Evolutionary conservation across 2,797 vertebrate species (phyloP).

Genomic region (Gastrophryne carolinensis): DNA sequence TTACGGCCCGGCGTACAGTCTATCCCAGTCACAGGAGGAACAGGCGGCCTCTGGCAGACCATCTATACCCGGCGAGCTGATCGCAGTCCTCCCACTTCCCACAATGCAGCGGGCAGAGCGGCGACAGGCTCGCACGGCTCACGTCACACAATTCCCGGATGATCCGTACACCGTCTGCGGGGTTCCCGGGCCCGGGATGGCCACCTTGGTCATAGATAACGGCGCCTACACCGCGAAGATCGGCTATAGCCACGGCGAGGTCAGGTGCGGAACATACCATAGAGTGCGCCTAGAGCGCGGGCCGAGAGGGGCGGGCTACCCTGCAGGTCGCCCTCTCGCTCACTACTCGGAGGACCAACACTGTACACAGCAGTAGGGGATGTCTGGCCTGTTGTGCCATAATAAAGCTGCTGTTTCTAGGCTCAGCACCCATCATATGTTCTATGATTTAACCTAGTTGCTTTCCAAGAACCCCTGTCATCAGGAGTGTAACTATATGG

Average conservation of each 20-base stretch:
- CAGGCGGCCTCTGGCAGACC: background rate
- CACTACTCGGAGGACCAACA: background rate
- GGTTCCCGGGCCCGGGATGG: slow-evolving; percentile 68
- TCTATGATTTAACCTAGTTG: no score
- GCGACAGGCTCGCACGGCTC: slow-evolving; percentile 8
- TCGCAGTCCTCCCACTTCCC: slow-evolving; percentile 34
- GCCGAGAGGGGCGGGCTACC: slow-evolving; percentile 1
- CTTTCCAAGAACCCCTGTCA: no score
- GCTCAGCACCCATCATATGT: no score
- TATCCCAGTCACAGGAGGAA: background rate
- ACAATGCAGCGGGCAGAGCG: slow-evolving; percentile 42
- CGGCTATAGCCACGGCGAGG: slow-evolving; percentile 85
- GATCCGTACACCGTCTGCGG: slow-evolving; percentile 23
- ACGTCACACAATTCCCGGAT: slow-evolving; percentile 21
- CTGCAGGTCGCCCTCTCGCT: slow-evolving; percentile 1
- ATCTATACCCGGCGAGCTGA: slow-evolving; percentile 2
- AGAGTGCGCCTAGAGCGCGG: background rate
- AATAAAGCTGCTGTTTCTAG: no score
- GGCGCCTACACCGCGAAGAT: slow-evolving; percentile 93
- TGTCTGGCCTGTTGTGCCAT: no score
- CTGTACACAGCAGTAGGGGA: background rate
- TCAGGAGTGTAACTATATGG: no score
- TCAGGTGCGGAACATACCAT: slow-evolving; percentile 81
- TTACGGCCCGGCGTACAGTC: slow-evolving; percentile 18
- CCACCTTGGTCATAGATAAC: slow-evolving; percentile 90